Conservation (phyloP, 2,888 invertebrate species). For the Zelleria hepariella region DNA sequence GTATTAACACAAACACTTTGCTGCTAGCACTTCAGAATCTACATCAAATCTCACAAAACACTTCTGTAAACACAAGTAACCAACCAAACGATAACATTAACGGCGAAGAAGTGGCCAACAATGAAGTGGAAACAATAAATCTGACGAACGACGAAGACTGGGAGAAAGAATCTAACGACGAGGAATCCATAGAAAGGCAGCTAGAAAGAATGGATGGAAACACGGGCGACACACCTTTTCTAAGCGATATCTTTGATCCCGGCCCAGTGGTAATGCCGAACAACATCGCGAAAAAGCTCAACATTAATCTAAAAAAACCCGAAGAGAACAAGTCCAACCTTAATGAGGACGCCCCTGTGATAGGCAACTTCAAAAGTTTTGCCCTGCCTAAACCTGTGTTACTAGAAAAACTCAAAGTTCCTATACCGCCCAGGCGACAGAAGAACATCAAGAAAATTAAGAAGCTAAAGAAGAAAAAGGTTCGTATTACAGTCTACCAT, state of each 20-base stretch:
- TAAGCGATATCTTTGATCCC: constrained; percentile 66
- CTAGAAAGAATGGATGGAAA: constrained; percentile 47
- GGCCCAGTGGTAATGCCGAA: constrained; percentile 43
- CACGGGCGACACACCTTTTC: constrained; percentile 56
- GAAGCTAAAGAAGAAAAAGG: constrained; percentile 47
- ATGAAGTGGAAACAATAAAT: constrained; percentile 48
- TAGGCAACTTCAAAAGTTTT: constrained; percentile 67
- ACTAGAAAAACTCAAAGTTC: constrained; percentile 57
- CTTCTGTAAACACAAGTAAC: constrained; percentile 15
- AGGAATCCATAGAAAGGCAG: constrained; percentile 53
- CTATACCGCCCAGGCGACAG: constrained; percentile 29
- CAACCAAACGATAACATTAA: constrained; percentile 10
- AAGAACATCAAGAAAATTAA: constrained; percentile 31
- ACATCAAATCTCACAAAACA: constrained; percentile 41
- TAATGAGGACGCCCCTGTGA: constrained; percentile 49
- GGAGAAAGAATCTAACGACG: constrained; percentile 54
- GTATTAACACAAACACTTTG: constrained; percentile 55
- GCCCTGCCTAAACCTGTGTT: constrained; percentile 64
- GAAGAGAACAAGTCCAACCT: constrained; percentile 26
- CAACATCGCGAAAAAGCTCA: constrained; percentile 40
- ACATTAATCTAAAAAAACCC: constrained; percentile 35
- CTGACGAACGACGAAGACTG: constrained; percentile 61
- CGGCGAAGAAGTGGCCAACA: constrained; percentile 7
- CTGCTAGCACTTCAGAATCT: constrained; percentile 58
- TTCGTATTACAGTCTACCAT: constrained; percentile 43